Base-by-base conservation (phyloP, 1,140 invertebrate genomes). In the Leptinotarsa texana region DNA sequence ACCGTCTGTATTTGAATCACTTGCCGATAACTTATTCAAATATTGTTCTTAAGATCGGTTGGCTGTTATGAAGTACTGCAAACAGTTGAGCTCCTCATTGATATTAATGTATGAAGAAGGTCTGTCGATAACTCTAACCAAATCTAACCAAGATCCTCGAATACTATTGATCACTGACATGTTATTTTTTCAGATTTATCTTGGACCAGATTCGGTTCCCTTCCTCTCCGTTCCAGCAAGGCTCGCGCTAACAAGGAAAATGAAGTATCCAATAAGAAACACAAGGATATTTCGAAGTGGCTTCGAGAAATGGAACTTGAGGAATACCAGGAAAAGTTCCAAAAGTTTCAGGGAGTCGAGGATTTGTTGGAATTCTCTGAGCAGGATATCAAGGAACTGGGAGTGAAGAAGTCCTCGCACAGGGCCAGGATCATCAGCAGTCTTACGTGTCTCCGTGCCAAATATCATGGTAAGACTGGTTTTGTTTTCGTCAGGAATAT, bases 381-480 rank as follows among this genome's bases (percentile, higher is more conserved):
- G 79, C 83, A 85, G 3, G 89, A 91, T 74, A 83, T 92, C 3
- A 90, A 88, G 79, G 84, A 88, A 27, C 79, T 91, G 49, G 91
- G 91, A 1, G 85, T 92, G 13, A 89, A 88, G 65, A 90, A 89
- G 80, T 86, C 88, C 1, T 88, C 87, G 13, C 91, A 92, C 82
- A 83, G 91, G 51, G 89, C 90, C 6, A 86, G 87, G 76, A 88
- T 92, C 63, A 86, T 91, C 15, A 89, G 90, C 57, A 92, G 90
- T 82, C 83, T 93, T n/a, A 84, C 90, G 3, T 86, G 88, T 4
- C 85, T 92, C 1, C 86, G 87, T 63, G 87, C 88, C 6, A 92
- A 91, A 84, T 89, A 89, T 79, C 82, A 88, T 77, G 82, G 82
- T 84, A 62, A 79, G 69, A 57, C 49, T 11, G 33, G 33, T 11